Conservation (phyloP, 1,140 invertebrate genomes). For the Cepaea nemoralis region DNA sequence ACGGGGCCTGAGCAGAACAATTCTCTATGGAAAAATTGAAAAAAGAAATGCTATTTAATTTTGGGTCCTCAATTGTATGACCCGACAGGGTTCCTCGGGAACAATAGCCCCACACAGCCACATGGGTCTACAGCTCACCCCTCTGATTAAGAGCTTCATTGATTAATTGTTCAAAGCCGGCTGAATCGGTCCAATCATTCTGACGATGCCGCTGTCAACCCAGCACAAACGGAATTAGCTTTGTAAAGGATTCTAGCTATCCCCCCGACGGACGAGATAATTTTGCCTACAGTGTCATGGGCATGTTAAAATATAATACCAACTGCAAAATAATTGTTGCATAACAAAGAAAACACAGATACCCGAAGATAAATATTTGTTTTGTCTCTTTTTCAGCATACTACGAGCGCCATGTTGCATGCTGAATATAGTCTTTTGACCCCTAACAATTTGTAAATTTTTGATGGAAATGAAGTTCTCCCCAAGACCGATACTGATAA, state of each 20-base stretch:
- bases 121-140: slow-evolving; percentile 13
- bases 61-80: slow-evolving; percentile 15
- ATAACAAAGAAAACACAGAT: neutral
- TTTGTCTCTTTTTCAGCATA: neutral
- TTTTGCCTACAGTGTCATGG: neutral
- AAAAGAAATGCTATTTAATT: neutral
- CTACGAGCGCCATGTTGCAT: neutral
- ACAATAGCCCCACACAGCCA: neutral
- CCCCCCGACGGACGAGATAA: neutral
- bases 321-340: neutral
- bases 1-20: neutral
- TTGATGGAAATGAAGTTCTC: neutral
- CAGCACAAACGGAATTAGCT: slow-evolving; percentile 17
- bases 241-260: neutral
- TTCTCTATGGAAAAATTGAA: neutral
- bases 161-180: slow-evolving; percentile 35
- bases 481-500: neutral
- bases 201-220: neutral
- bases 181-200: slow-evolving; percentile 8
- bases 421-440: neutral
- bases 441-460: neutral
- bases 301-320: neutral
- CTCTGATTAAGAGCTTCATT: slow-evolving; percentile 24
- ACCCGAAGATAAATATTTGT: slow-evolving; percentile 13
- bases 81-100: neutral